Evolutionary conservation across 1,140 invertebrate species (phyloP).

Genomic region (Bombus sylvicola): DNA sequence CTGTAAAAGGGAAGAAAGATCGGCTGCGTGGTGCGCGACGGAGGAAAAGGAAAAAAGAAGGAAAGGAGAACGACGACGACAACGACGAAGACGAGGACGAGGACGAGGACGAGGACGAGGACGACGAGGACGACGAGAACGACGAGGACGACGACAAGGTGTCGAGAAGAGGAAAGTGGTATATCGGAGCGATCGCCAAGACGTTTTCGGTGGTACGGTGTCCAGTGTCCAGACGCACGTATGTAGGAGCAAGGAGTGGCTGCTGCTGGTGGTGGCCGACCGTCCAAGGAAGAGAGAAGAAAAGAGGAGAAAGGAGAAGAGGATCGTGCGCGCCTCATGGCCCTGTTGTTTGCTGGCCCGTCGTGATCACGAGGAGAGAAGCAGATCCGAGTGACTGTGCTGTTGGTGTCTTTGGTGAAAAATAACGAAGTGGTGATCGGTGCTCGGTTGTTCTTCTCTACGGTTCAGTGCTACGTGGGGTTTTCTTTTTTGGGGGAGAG

Average conservation of each 20-base stretch:
- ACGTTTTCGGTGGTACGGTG: slow-evolving; percentile 40
- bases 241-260: slow-evolving; percentile 60
- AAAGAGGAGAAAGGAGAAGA: slow-evolving; percentile 18
- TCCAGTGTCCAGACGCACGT: slow-evolving; percentile 30
- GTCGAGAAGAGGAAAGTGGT: slow-evolving; percentile 1
- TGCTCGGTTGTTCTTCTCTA: slow-evolving; percentile 48
- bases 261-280: slow-evolving; percentile 36
- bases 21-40: slow-evolving; percentile 44
- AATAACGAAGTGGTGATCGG: slow-evolving; percentile 59
- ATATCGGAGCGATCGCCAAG: not conserved
- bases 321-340: slow-evolving; percentile 61
- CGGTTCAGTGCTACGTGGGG: slow-evolving; percentile 46
- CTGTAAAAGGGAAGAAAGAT: slow-evolving; percentile 29
- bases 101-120: not conserved
- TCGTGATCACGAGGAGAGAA: slow-evolving; percentile 60
- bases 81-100: not conserved
- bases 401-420: slow-evolving; percentile 50
- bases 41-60: slow-evolving; percentile 50
- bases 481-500: slow-evolving; percentile 66
- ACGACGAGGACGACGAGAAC: not conserved
- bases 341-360: slow-evolving; percentile 57
- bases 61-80: slow-evolving; percentile 15
- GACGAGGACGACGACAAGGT: not conserved
- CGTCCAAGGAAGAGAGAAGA: slow-evolving; percentile 36
- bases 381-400: slow-evolving; percentile 34